A percentile compares a stretch with the other conserved stretches of the same genome.
These are phyloP conservation scores for Hedya salicella DNA, from an alignment of 2,888 invertebrate genomes.

Conservation along the genomic window DNA sequence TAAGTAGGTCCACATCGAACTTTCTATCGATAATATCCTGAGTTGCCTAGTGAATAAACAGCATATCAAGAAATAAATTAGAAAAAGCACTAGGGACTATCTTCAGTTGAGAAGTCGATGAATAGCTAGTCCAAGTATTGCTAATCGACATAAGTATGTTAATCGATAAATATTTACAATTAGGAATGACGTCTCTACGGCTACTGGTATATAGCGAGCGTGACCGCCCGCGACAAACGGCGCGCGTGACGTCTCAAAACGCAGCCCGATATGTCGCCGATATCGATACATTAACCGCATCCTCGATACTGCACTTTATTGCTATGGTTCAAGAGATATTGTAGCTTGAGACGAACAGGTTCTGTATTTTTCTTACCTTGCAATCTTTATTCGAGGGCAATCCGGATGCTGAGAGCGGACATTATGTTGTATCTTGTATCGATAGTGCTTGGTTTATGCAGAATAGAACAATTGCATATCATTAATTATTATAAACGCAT, in stretches of 20 bases:
- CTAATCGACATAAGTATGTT: not conserved
- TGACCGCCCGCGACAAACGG: constrained; percentile 78
- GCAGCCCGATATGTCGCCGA: constrained; percentile 72
- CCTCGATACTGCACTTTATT: constrained; percentile 10
- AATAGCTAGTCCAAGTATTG: no score
- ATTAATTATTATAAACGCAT: no score
- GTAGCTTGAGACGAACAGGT: constrained; percentile 2
- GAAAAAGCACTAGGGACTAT: no score
- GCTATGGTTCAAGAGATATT: not conserved
- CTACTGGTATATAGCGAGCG: constrained; percentile 79
- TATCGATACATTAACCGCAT: constrained; percentile 59
- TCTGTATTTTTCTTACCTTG: constrained; percentile 20
- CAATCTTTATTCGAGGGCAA: constrained; percentile 28
- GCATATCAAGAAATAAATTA: no score
- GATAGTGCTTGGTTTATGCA: no score
- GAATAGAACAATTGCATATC: no score
- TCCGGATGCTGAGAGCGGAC: constrained; percentile 18
- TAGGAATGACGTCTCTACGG: constrained; percentile 57
- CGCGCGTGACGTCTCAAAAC: constrained; percentile 76
- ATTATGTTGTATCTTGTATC: not conserved
- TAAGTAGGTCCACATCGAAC: no score
- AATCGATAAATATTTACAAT: constrained; percentile 57
- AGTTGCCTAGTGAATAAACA: no score
- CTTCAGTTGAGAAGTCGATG: no score
- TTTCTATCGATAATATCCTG: no score